Evolutionary conservation across 2,113 vertebrate species (phyloP).

Genomic region (Sceloporus tristichus): DNA sequence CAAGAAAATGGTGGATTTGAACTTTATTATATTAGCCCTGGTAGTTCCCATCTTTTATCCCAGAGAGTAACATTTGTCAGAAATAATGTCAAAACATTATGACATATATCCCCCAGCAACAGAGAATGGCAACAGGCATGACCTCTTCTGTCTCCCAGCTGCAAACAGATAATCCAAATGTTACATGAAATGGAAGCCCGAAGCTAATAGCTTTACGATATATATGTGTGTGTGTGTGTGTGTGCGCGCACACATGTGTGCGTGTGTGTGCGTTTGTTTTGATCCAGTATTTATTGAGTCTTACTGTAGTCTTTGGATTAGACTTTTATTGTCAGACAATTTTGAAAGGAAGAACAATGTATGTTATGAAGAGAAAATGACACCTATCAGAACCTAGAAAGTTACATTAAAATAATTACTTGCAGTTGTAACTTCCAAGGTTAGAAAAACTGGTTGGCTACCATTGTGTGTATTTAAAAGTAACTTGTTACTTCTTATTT

Average conservation of each 20-base stretch:
- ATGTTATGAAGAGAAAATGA: not conserved
- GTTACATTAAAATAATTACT: not conserved
- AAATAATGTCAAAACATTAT: conserved; percentile 21
- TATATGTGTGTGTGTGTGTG: not conserved
- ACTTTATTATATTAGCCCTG: conserved; percentile 4
- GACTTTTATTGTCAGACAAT: not conserved
- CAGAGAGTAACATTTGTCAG: conserved; percentile 18
- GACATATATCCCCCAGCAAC: not conserved
- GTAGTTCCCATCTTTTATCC: not conserved
- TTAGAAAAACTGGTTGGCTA: not conserved
- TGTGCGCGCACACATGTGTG: no score
- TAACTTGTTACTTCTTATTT: not conserved
- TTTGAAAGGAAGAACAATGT: not conserved
- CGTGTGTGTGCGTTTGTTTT: no score
- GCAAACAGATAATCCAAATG: not conserved
- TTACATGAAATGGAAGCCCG: conserved; percentile 1
- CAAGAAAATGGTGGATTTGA: not conserved
- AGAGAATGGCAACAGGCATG: not conserved
- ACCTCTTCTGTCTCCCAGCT: not conserved
- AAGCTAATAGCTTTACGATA: not conserved
- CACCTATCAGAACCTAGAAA: not conserved
- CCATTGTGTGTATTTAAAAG: not conserved
- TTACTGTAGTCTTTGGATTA: not conserved
- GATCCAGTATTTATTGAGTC: not conserved
- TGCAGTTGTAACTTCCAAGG: not conserved